These are phyloP conservation scores for Ovis canadensis DNA, from an alignment of 2,113 vertebrate species.

Conservation along the genomic window DNA sequence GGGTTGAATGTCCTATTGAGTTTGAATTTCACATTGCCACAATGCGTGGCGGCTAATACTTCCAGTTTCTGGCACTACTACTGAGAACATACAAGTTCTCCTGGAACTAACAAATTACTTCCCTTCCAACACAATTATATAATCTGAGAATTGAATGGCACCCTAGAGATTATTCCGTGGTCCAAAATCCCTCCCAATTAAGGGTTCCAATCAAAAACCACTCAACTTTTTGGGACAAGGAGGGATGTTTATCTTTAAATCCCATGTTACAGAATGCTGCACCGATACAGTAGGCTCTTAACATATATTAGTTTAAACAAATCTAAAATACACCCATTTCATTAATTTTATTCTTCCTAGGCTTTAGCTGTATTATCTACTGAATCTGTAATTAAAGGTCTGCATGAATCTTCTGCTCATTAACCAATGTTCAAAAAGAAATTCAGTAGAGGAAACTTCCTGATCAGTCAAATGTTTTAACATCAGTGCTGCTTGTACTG, in stretches of 20 bases:
- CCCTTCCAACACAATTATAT: constrained; percentile 63
- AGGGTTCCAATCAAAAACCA: constrained; percentile 16
- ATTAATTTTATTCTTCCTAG: constrained; percentile 26
- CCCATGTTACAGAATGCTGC: background rate
- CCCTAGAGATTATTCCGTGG: constrained; percentile 44
- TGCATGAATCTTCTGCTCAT: constrained; percentile 38
- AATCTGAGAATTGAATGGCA: constrained; percentile 39
- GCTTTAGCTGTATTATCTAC: background rate
- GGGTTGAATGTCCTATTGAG: background rate
- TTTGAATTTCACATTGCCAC: constrained; percentile 44
- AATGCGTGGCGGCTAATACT: constrained; percentile 8
- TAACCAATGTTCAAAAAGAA: constrained; percentile 49
- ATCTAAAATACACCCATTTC: background rate
- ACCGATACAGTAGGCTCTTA: background rate
- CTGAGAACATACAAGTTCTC: constrained; percentile 56
- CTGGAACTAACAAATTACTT: constrained; percentile 61
- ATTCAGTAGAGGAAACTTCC: constrained; percentile 21
- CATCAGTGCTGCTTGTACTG: background rate
- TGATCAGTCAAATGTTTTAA: background rate
- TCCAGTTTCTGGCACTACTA: constrained; percentile 39
- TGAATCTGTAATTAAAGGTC: constrained; percentile 47
- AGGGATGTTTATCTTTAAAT: background rate
- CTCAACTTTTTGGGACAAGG: background rate
- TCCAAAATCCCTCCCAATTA: constrained; percentile 38
- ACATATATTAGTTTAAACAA: background rate